phyloP scores from a whole-genome alignment of 2,888 invertebrate genomes.

The Tenthredo notha region DNA sequence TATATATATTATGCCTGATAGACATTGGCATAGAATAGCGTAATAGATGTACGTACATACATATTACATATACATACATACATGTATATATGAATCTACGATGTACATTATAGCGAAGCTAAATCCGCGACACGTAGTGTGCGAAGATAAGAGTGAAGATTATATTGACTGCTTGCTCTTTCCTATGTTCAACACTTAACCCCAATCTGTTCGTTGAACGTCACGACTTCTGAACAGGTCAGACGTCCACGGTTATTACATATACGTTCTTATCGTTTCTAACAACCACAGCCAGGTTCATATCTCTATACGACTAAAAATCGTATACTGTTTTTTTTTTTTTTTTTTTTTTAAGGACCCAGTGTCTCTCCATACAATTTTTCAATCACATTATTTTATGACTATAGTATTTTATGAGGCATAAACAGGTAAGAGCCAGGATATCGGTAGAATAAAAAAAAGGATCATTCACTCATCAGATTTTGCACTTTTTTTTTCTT shows the following conservation, averaged over 20 bases:
- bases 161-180: conserved; percentile 58
- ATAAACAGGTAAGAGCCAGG: background rate
- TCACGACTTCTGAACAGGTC: conserved; percentile 41
- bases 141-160: conserved; percentile 50
- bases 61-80: background rate
- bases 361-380: background rate
- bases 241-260: conserved; percentile 27
- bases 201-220: conserved; percentile 54
- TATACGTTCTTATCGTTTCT: background rate
- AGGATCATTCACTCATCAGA: background rate
- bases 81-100: background rate
- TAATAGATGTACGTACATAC: background rate
- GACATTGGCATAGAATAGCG: conserved; percentile 33
- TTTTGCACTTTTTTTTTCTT: background rate
- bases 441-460: background rate
- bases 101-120: background rate
- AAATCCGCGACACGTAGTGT: conserved; percentile 35
- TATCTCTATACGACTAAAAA: background rate
- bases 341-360: background rate
- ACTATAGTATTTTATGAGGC: too few species aligned
- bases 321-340: background rate
- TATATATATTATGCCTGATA: background rate
- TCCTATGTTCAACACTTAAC: conserved; percentile 58
- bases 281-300: background rate
- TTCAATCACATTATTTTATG: background rate